phyloP scores from a whole-genome alignment of 2,113 vertebrate genomes.

The Brachypodius melanocephalos region DNA sequence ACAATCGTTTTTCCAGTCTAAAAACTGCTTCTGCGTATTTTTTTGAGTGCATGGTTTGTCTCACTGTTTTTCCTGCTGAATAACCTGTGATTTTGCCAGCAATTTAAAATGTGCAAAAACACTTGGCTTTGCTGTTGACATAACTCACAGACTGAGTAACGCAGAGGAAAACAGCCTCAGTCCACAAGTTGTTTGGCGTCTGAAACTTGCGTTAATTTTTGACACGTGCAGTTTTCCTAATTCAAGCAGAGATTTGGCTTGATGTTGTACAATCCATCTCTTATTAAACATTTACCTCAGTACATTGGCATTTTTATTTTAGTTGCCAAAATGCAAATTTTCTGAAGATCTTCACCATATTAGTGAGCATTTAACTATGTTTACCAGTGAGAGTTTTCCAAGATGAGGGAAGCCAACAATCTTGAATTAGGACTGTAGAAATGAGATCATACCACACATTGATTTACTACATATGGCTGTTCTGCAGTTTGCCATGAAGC shows the following conservation, averaged over 20 bases:
- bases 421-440: neutral
- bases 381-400: neutral
- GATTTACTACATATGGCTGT: conserved; percentile 10
- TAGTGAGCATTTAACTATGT: neutral
- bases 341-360: neutral
- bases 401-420: neutral
- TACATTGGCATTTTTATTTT: neutral
- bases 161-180: neutral
- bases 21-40: conserved; percentile 4
- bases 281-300: neutral
- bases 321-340: conserved; percentile 30
- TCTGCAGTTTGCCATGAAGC: neutral
- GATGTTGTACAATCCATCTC: neutral
- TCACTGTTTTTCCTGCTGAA: conserved; percentile 7
- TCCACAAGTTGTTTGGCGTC: conserved; percentile 10
- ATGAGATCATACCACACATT: conserved; percentile 34
- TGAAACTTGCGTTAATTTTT: neutral
- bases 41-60: neutral
- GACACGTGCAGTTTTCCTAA: neutral
- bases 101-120: conserved; percentile 41
- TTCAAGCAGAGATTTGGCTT: neutral
- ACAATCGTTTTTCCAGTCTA: neutral
- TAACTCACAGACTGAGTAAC: conserved; percentile 26
- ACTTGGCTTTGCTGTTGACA: conserved; percentile 34
- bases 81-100: conserved; percentile 19